Conservation (phyloP, 2,797 vertebrate species). For the Neosilurus hyrtlii region DNA sequence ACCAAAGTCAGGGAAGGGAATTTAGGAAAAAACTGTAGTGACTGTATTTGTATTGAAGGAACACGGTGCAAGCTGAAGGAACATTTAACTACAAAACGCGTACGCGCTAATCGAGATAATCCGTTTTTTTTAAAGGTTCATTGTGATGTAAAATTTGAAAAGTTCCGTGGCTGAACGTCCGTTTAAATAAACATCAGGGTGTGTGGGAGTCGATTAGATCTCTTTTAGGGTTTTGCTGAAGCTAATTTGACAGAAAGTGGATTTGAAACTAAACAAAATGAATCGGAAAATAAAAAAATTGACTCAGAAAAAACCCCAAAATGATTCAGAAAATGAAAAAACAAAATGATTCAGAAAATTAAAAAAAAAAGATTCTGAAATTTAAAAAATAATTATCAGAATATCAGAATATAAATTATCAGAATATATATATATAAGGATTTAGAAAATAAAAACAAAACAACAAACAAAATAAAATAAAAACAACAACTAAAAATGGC, state of each 20-base stretch:
- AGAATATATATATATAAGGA: too few relatives aligned
- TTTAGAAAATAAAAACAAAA: too few relatives aligned
- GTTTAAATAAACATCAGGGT: neutral
- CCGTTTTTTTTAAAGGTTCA: neutral
- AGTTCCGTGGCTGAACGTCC: neutral
- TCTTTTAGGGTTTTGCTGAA: neutral
- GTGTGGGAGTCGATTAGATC: neutral
- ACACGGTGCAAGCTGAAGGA: neutral
- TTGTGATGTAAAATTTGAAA: neutral
- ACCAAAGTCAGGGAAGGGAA: conserved; percentile 37
- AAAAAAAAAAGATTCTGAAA: neutral
- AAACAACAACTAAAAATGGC: too few relatives aligned
- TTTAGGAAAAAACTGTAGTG: conserved; percentile 30
- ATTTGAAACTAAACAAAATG: neutral
- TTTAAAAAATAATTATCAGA: too few relatives aligned
- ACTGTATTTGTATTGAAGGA: conserved; percentile 23
- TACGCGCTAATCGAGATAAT: neutral
- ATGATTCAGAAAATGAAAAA: neutral
- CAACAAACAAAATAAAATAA: too few relatives aligned
- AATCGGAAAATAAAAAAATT: neutral
- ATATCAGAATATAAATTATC: too few relatives aligned
- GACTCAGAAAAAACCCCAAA: neutral
- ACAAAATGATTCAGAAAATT: neutral
- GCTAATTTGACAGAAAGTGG: neutral
- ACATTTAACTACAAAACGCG: neutral